A percentile compares a stretch with the other conserved stretches of the same genome.
phyloP scores from a whole-genome alignment of 2,113 vertebrate genomes.

The Chinchilla lanigera region DNA sequence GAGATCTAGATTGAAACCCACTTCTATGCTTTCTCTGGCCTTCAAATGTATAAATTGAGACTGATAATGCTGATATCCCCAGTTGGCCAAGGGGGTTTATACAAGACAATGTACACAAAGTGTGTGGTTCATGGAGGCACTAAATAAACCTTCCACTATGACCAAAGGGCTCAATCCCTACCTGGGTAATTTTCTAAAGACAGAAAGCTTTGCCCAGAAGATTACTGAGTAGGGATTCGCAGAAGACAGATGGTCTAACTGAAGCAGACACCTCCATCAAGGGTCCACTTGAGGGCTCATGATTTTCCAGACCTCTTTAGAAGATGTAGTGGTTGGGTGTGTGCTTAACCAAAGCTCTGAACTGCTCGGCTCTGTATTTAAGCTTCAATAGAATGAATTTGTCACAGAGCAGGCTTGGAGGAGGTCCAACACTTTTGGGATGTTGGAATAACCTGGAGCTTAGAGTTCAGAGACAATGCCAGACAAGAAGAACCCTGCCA shows the following conservation, averaged over 20 bases:
- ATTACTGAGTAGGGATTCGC: neutral
- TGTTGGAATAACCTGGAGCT: neutral
- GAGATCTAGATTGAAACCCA: neutral
- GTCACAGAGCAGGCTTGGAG: neutral
- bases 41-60: neutral
- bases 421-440: conserved; percentile 10
- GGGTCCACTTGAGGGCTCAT: neutral
- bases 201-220: neutral
- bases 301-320: conserved; percentile 3
- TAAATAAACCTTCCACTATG: conserved; percentile 29
- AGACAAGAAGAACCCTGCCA: neutral
- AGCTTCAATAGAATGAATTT: neutral
- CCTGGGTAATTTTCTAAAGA: conserved; percentile 32
- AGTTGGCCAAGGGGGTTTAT: neutral
- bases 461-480: conserved; percentile 21
- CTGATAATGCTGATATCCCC: neutral
- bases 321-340: neutral
- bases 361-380: conserved; percentile 30
- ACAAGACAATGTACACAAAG: neutral
- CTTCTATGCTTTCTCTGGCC: neutral
- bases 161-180: neutral
- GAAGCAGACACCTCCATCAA: neutral
- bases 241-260: neutral
- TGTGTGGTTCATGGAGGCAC: neutral
- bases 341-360: neutral